Evolutionary conservation across 1,140 invertebrate genomes (phyloP).

Genomic region (Macrotrachela quadricornifera): DNA sequence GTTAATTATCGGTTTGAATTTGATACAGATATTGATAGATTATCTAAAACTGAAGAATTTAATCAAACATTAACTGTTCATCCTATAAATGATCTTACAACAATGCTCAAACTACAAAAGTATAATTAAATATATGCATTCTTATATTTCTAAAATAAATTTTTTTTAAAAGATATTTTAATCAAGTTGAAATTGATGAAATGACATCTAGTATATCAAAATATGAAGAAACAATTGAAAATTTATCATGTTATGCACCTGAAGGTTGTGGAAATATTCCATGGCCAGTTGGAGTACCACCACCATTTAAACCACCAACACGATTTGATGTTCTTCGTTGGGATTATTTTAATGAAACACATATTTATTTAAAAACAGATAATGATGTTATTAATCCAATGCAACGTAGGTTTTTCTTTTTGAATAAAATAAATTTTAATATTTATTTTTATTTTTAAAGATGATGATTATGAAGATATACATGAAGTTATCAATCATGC

Average conservation of each 20-base stretch:
- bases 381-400: slow-evolving; percentile 23
- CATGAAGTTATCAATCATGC: slow-evolving; percentile 41
- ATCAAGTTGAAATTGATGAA: slow-evolving; percentile 30
- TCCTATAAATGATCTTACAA: slow-evolving; percentile 1
- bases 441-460: slow-evolving; percentile 17
- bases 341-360: slow-evolving; percentile 59
- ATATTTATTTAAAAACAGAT: slow-evolving; percentile 38
- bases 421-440: slow-evolving; percentile 2
- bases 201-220: slow-evolving; percentile 18
- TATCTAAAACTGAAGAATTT: slow-evolving; percentile 8
- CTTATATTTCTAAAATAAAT: too few relatives aligned
- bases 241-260: slow-evolving; percentile 25
- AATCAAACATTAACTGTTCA: slow-evolving; percentile 8
- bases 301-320: slow-evolving; percentile 41
- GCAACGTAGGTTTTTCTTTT: slow-evolving; percentile 13
- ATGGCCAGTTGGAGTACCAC: slow-evolving; percentile 58
- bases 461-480: slow-evolving; percentile 44
- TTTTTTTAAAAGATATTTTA: slow-evolving; percentile 28
- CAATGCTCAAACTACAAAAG: background rate
- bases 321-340: slow-evolving; percentile 65
- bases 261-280: slow-evolving; percentile 21
- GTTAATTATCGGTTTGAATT: slow-evolving; percentile 2
- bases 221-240: slow-evolving; percentile 23
- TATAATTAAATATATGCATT: background rate
- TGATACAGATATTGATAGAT: slow-evolving; percentile 7